A percentile compares a stretch with the other conserved stretches of the same genome.
phyloP scores from a whole-genome alignment of 2,113 vertebrate genomes.

The Thamnaconus septentrionalis region DNA sequence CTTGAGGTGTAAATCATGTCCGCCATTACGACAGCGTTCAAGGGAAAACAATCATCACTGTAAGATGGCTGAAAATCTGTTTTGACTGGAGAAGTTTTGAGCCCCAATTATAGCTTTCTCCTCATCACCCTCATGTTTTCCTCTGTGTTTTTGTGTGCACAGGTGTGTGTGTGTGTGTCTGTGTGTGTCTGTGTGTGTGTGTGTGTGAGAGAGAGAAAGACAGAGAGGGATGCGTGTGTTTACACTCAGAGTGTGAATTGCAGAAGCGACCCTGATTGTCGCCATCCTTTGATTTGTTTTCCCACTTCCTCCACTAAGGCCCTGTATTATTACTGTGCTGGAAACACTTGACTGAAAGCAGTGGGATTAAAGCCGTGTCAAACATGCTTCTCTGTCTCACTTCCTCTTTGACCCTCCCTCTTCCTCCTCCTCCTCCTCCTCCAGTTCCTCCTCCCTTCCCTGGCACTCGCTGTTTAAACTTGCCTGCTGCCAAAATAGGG shows the following conservation, averaged over 20 bases:
- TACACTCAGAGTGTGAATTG: slow-evolving; percentile 66
- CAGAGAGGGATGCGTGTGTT: slow-evolving; percentile 39
- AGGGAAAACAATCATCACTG: no score
- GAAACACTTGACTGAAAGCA: slow-evolving; percentile 64
- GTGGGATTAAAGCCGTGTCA: slow-evolving; percentile 72
- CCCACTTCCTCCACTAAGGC: slow-evolving; percentile 54
- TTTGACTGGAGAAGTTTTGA: no score
- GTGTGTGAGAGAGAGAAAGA: slow-evolving; percentile 30
- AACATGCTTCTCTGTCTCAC: slow-evolving; percentile 69
- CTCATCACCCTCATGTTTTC: not conserved
- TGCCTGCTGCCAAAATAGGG: slow-evolving; percentile 51
- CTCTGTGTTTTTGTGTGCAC: not conserved
- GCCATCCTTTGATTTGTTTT: slow-evolving; percentile 47
- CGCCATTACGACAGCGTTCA: no score
- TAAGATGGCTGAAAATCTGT: no score
- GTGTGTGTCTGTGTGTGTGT: slow-evolving; percentile 42
- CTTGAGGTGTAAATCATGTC: no score
- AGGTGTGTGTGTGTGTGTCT: not conserved
- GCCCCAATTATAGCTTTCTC: not conserved
- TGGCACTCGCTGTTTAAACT: slow-evolving; percentile 62
- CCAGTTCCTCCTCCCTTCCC: slow-evolving; percentile 9
- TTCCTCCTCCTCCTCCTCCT: not conserved
- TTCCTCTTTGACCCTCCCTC: slow-evolving; percentile 45
- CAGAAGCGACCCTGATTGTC: slow-evolving; percentile 33
- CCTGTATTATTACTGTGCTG: slow-evolving; percentile 54